A percentile compares a stretch with the other conserved stretches of the same genome.
Evolutionary conservation across 2,888 invertebrate species (phyloP).

Genomic region (Catocala nupta): DNA sequence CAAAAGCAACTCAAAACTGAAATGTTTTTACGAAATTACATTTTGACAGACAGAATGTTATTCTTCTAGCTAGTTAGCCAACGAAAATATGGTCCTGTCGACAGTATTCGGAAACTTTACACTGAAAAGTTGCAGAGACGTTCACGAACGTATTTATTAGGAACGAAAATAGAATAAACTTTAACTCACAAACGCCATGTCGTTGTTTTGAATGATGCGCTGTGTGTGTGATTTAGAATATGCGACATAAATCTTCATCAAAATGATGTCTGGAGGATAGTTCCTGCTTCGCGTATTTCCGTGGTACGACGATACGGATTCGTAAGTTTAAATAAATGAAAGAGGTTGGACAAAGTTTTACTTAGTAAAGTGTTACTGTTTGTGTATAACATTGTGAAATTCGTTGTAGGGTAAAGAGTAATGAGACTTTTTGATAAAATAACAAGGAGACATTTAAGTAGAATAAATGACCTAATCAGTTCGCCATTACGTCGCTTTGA

Average conservation of each 20-base stretch:
- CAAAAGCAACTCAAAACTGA: conserved; percentile 58
- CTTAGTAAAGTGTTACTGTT: too few species aligned
- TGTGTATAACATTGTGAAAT: too few species aligned
- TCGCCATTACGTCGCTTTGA: too few species aligned
- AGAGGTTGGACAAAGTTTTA: too few species aligned
- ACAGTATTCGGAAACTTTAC: conserved; percentile 74
- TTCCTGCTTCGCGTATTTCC: conserved; percentile 36
- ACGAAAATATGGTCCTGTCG: conserved; percentile 76
- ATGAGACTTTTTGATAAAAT: too few species aligned
- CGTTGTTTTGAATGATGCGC: conserved; percentile 69
- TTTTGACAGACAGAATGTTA: conserved; percentile 78
- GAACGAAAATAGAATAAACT: conserved; percentile 67
- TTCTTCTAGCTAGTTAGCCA: conserved; percentile 72
- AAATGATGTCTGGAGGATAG: conserved; percentile 54
- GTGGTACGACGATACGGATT: conserved; percentile 20
- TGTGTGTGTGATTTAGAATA: conserved; percentile 70
- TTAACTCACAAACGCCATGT: conserved; percentile 37
- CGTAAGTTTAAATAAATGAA: not conserved
- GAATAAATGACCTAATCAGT: too few species aligned
- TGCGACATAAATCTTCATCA: conserved; percentile 77
- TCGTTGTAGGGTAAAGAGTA: too few species aligned
- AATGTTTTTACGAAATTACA: conserved; percentile 67
- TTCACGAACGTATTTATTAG: conserved; percentile 68
- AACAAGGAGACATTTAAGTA: too few species aligned
- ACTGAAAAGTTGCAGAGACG: conserved; percentile 77